Percentiles rank a stretch among this genome's conserved stretches.
phyloP scores from a whole-genome alignment of 2,888 invertebrate species.

The Drosophila flavopinicola region DNA sequence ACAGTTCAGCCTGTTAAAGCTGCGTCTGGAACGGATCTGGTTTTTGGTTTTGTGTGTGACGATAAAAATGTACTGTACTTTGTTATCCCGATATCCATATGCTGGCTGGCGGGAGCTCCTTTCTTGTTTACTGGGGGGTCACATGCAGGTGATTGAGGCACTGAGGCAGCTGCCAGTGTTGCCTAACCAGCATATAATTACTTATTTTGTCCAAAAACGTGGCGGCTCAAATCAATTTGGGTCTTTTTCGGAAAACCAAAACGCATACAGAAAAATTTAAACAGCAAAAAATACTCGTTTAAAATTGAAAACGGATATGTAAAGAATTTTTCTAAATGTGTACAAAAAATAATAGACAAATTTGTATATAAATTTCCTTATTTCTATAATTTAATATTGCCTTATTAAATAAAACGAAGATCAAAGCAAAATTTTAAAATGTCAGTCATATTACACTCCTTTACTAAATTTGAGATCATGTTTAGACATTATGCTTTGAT shows the following conservation, averaged over 20 bases:
- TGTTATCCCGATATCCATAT: conserved; percentile 33
- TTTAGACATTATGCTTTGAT: too few species aligned
- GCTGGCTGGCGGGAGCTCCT: conserved; percentile 42
- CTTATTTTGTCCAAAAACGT: conserved; percentile 7
- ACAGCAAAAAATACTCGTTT: too few species aligned
- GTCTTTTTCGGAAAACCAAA: background rate
- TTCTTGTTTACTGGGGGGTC: conserved; percentile 26
- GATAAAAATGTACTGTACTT: conserved; percentile 20
- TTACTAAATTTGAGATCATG: too few species aligned
- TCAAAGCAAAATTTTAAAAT: too few species aligned
- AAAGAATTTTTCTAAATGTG: too few species aligned
- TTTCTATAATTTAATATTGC: too few species aligned
- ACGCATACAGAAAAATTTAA: background rate
- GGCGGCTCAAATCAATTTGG: conserved; percentile 16
- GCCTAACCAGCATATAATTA: conserved; percentile 43
- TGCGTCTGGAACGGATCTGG: conserved; percentile 28
- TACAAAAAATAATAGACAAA: too few species aligned
- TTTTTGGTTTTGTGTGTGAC: conserved; percentile 9
- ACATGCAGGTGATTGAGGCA: conserved; percentile 32
- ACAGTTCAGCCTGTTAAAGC: conserved; percentile 41
- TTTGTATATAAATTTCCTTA: too few species aligned
- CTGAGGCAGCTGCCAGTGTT: conserved; percentile 23
- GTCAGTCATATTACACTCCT: too few species aligned
- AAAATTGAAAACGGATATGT: too few species aligned
- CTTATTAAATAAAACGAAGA: too few species aligned